Conservation (phyloP, 2,888 invertebrate genomes). For the Drosophila eohydei region DNA sequence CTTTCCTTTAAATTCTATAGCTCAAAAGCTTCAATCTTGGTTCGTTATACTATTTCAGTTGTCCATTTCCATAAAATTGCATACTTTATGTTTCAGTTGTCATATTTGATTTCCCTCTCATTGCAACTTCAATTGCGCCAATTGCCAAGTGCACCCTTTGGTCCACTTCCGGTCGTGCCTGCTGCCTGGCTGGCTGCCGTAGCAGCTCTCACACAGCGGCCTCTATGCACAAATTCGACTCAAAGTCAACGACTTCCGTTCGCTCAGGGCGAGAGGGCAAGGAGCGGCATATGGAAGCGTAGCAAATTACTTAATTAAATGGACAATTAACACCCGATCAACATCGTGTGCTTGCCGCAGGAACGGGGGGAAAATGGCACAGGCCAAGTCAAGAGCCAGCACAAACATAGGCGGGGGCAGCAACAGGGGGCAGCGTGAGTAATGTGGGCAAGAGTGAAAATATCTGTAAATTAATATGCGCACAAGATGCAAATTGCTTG, state of each 20-base stretch:
- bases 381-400: slow-evolving; percentile 40
- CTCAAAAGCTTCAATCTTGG: neutral
- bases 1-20: neutral
- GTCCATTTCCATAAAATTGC: slow-evolving; percentile 17
- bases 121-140: slow-evolving; percentile 59
- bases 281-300: slow-evolving; percentile 40
- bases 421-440: slow-evolving; percentile 53
- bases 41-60: neutral
- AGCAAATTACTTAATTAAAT: slow-evolving; percentile 83
- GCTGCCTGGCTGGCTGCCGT: slow-evolving; percentile 12
- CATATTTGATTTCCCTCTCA: slow-evolving; percentile 42
- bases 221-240: slow-evolving; percentile 59
- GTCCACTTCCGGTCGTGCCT: slow-evolving; percentile 57
- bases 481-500: slow-evolving; percentile 81
- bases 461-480: slow-evolving; percentile 81
- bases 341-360: slow-evolving; percentile 37
- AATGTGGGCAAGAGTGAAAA: slow-evolving; percentile 75
- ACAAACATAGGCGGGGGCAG: slow-evolving; percentile 14
- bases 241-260: slow-evolving; percentile 83
- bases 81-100: slow-evolving; percentile 21
- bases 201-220: slow-evolving; percentile 18
- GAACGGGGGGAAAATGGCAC: slow-evolving; percentile 40
- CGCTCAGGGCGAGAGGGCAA: slow-evolving; percentile 23
- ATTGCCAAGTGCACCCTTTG: slow-evolving; percentile 60
- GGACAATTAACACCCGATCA: slow-evolving; percentile 82